Evolutionary conservation across 1,140 invertebrate genomes (phyloP), one percentile per base, ranked within the genome.

Genomic region (Idris sp.): DNA sequence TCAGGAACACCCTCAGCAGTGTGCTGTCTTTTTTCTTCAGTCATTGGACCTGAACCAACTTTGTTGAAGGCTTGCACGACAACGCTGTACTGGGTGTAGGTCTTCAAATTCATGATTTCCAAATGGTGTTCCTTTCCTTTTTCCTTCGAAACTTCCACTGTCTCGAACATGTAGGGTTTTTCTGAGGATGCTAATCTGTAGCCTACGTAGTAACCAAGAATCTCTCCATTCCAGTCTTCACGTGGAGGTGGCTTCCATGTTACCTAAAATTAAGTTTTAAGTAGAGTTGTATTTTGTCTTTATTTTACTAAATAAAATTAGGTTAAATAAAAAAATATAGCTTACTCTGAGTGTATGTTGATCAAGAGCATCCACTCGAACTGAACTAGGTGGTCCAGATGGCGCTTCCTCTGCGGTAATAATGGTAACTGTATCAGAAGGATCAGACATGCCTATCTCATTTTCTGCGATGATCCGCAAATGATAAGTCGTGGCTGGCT

Each of bases 1-100:
- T 96, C 96, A 0, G 97, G 97, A 9, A 96, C 95, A 33, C 95
- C 95, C 90, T 97, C 95, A 8, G 95, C 95, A 2, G 96, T 97
- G 80, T 96, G 95, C 30, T 96, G 95, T 76, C 93, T 93, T n/a
- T 94, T 90, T 85, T 97, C 95, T 35, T 94, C 92, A 18, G 94
- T 96, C 80, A 95, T 91, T 0, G 97, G 97, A 28, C 97, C 97
- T 1, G 94, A 92, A 8, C 97, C 97, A 78, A 97, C 93, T 86
- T 95, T 95, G 86, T 98, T 99, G 82, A 97, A 98, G 0, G 96
- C 96, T 88, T 97, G 96, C 10, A 98, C 95, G 5, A 98, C 95
- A 0, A 98, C 94, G 3, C 94, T 93, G 86, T 98, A 99, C 84
- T 97, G 95, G 0, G 96, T 98, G 87, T 97, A 98, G 7, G 96